A percentile compares a stretch with the other conserved stretches of the same genome.
Evolutionary conservation across 2,888 invertebrate genomes (phyloP).

Genomic region (Aspidiotus destructor): DNA sequence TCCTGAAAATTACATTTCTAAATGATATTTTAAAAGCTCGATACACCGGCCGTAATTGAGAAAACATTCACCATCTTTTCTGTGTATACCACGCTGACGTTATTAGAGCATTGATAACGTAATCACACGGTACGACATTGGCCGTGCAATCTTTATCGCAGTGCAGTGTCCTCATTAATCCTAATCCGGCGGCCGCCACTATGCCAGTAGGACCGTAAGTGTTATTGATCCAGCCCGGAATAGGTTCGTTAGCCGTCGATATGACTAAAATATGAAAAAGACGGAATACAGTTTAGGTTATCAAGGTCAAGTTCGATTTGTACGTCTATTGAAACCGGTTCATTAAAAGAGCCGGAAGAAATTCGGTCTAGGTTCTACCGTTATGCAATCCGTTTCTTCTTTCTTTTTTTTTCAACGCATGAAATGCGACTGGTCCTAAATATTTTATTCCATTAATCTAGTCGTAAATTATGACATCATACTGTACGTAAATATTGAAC

Average conservation of each 20-base stretch:
- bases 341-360: too few relatives aligned
- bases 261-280: slow-evolving; percentile 38
- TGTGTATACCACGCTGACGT: slow-evolving; percentile 49
- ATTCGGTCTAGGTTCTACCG: too few relatives aligned
- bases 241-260: slow-evolving; percentile 43
- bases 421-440: too few relatives aligned
- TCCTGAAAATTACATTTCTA: neutral
- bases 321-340: too few relatives aligned
- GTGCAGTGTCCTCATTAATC: slow-evolving; percentile 52
- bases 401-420: too few relatives aligned
- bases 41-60: too few relatives aligned
- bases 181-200: slow-evolving; percentile 47
- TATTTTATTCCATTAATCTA: too few relatives aligned
- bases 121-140: slow-evolving; percentile 61
- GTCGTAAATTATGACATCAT: too few relatives aligned
- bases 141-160: slow-evolving; percentile 48
- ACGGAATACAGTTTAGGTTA: neutral
- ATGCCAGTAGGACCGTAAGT: slow-evolving; percentile 57
- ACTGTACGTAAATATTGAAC: too few relatives aligned
- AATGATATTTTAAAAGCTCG: neutral
- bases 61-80: slow-evolving; percentile 37
- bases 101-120: slow-evolving; percentile 53
- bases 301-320: neutral
- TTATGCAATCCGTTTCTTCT: too few relatives aligned
- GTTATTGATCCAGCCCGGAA: slow-evolving; percentile 59